These are phyloP conservation scores for Pterophyllum scalare DNA, from an alignment of 2,113 vertebrate species.

Conservation along the genomic window DNA sequence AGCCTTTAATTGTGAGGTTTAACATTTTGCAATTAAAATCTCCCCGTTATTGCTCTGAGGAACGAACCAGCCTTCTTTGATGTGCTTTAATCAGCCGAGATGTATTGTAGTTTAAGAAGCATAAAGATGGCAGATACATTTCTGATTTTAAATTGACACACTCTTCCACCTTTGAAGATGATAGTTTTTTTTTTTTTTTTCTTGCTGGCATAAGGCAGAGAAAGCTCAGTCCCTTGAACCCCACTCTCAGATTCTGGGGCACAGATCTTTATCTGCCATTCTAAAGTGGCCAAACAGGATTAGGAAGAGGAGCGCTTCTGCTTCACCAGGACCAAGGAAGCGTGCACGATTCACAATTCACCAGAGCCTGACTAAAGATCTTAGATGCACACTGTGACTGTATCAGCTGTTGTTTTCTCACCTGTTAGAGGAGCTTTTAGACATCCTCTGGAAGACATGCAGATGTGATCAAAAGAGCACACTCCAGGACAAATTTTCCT, in stretches of 20 bases:
- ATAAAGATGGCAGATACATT: constrained; percentile 91
- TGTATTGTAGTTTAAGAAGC: constrained; percentile 92
- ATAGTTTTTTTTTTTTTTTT: constrained; percentile 47
- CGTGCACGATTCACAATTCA: constrained; percentile 67
- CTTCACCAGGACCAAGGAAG: constrained; percentile 77
- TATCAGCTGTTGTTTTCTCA: constrained; percentile 71
- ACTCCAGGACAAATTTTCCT: constrained; percentile 1
- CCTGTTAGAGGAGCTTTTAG: constrained; percentile 65
- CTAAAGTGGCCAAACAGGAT: constrained; percentile 85
- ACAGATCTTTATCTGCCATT: constrained; percentile 78
- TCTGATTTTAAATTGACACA: constrained; percentile 86
- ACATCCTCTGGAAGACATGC: constrained; percentile 30
- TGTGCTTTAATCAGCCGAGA: constrained; percentile 93
- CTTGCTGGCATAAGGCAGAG: constrained; percentile 73
- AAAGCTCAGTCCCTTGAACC: constrained; percentile 77
- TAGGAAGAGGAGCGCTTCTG: constrained; percentile 73
- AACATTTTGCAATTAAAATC: constrained; percentile 98
- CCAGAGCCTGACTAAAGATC: constrained; percentile 75
- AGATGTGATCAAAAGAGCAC: constrained; percentile 49
- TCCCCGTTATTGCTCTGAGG: constrained; percentile 89
- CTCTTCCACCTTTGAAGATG: constrained; percentile 85
- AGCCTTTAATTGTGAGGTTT: constrained; percentile 96
- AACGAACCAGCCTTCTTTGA: constrained; percentile 89
- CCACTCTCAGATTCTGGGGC: constrained; percentile 74
- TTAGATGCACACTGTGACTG: constrained; percentile 62